Evolutionary conservation across 2,113 vertebrate species (phyloP).

Genomic region (Ceuthmochares aereus): DNA sequence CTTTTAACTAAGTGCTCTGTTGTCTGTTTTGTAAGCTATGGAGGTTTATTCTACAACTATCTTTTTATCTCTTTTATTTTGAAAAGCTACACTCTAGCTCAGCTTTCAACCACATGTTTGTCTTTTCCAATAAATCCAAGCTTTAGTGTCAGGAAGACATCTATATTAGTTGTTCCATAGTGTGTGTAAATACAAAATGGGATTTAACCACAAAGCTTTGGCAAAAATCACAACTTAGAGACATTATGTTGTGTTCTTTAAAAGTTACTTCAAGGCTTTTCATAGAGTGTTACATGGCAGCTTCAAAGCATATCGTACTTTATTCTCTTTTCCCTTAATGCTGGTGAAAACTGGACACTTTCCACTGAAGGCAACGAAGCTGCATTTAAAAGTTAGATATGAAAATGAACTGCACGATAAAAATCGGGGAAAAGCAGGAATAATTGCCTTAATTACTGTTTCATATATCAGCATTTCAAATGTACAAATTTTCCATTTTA

Average conservation of each 20-base stretch:
- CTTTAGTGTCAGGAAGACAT: constrained; percentile 25
- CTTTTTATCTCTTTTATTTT: neutral
- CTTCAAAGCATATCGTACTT: neutral
- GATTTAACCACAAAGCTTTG: constrained; percentile 33
- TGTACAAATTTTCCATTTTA: neutral
- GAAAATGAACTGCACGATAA: neutral
- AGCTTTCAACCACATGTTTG: neutral
- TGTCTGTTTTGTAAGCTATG: neutral
- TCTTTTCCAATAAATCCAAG: constrained; percentile 35
- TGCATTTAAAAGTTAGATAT: neutral
- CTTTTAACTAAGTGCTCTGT: neutral
- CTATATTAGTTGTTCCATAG: neutral
- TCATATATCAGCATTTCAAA: neutral
- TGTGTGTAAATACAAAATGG: neutral
- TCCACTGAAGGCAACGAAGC: neutral
- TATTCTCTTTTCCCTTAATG: neutral
- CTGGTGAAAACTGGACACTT: neutral
- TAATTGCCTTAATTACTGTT: neutral
- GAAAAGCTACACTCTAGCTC: constrained; percentile 3
- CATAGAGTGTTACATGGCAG: neutral
- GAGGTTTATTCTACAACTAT: neutral
- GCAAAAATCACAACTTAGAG: neutral
- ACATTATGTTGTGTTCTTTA: neutral
- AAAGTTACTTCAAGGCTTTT: neutral
- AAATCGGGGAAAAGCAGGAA: neutral